Evolutionary conservation across 2,888 invertebrate species (phyloP), one percentile per base, ranked within the genome.

Genomic region (Synergus laeviventris): DNA sequence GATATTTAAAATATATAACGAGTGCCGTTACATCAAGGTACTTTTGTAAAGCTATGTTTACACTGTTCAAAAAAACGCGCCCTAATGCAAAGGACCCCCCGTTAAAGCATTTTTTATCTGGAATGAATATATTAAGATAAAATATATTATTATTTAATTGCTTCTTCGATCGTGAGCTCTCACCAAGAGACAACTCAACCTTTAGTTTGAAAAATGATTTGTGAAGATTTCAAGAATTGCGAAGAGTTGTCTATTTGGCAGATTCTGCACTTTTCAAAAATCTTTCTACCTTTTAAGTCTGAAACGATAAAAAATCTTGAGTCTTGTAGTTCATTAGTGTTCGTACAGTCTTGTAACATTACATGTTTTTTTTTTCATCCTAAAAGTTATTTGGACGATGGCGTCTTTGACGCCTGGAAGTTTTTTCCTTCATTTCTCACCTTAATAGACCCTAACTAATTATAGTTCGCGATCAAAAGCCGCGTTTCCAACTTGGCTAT

Each of bases 351-450:
- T 89, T 90, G 84, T 87, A 88, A 89, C 87, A 88, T 88, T 87
- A 87, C 85, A 86, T 83, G 77, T 83, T 83, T 83, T 78, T 83
- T 83, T 78, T 42, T 79, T 79, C 84, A 86, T 86, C 85, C 87
- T 90, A 90, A 88, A 84, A 88, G 81, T 89, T 90, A 89, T 84
- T 86, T 90, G 91, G 90, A 89, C 90, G 89, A 89, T 87, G 87
- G 87, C 86, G 88, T 89, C 87, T 87, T 81, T 62, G 87, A 90
- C 90, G 85, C 88, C 88, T 86, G 89, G 87, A 89, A 88, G 88
- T 87, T 85, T 84, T 78, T 70, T 81, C 76, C 24, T 79, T 80
- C 77, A 75, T 78, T 74, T 77, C 73, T 77, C 80, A 73, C 74
- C 77, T 81, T 78, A 84, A 82, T 81, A 82, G 81, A 85, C 82